Base-by-base conservation (phyloP, 2,888 invertebrate genomes). In the Endomychus coccineus region DNA sequence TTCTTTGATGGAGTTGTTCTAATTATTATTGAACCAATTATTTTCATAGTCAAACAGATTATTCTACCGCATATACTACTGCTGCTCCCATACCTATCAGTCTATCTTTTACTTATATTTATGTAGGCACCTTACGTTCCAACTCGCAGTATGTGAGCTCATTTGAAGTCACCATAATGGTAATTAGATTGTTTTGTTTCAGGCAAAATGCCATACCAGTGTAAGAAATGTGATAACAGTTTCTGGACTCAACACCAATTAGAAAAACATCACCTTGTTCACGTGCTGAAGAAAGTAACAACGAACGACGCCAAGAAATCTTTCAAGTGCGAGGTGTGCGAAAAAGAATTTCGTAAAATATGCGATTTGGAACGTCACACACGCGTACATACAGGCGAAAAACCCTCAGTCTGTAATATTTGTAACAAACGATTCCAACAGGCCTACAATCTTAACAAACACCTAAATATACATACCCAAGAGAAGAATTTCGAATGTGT, bases 301-400 rank as follows among this genome's bases (percentile, higher is more conserved):
- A 28, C 36, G 7, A 27, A 34, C 11, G 44, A 46, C 13, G 41
- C 38, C 14, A 46, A 46, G 7, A 61, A 57, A 36, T 37, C 48
- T 7, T 62, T 55, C 42, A 51, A 51, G n/a, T 66, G 66, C 36
- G 57, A 58, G 15, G 45, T 55, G 11, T 66, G 66, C 42, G 46
- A 48, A 6, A 61, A 58, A 27, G 53, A 56, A 33, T 66, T 65
- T 44, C 44, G 51, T 7, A 65, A 65, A 48, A 50, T 58, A 14
- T 64, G 61, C 45, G 64, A 65, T 47, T 48, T 65, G 28, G 59
- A 62, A 39, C 47, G 65, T 3, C 66, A 66, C 42, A 54, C 53
- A 2, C 49, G 66, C 2, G 64, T 65, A 3, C 66, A 66, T 44
- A 64, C 64, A 2, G 66, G 65, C 3, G 65, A 64, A 40, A 65